Base-by-base conservation (phyloP, 2,113 vertebrate genomes). In the Zosterops pallidus region DNA sequence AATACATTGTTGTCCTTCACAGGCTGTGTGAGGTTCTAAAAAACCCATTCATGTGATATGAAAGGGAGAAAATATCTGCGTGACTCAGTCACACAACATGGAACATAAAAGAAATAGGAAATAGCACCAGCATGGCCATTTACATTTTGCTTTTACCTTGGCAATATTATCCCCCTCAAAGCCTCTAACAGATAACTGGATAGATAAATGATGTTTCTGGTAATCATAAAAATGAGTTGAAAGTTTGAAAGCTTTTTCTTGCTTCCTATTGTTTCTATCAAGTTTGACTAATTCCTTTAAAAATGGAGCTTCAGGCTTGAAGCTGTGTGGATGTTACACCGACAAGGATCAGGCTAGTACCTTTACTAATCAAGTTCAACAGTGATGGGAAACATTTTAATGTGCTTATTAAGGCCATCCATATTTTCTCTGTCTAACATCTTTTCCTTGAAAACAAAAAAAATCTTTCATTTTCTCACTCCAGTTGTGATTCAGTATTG, bases 1-100 rank as follows among this genome's bases (percentile, higher is more conserved):
- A 94, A 83, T 84, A 64, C 9, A 42, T 31, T 59, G 26, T 68
- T 95, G 79, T 86, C 71, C 84, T 96, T 95, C 87, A 85, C 33
- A 80, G 65, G 53, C 47, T 92, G 35, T 85, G 47, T 80, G 72
- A 72, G 70, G 35, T 86, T 85, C 59, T 90, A 68, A 87, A 93
- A 93, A 83, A 81, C 17, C 41, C 52, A 75, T 93, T 92, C 82
- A 71, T 87, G 60, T 89, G 52, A 82, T 77, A 90, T 12, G 29
- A 84, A 89, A 94, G 21, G 37, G 46, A 85, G 47, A 72, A 90
- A 86, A 95, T 81, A 74, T 62, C 65, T 65, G 23, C 0, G 0
- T 65, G 69, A 52, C 76, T 91, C 85, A 42, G 56, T 85, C 47
- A 81, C 37, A 74, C 12, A 47, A 29, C 56, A 76, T 0, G 5